phyloP scores from a whole-genome alignment of 2,113 vertebrate genomes.

The Nesogale talazaci region DNA sequence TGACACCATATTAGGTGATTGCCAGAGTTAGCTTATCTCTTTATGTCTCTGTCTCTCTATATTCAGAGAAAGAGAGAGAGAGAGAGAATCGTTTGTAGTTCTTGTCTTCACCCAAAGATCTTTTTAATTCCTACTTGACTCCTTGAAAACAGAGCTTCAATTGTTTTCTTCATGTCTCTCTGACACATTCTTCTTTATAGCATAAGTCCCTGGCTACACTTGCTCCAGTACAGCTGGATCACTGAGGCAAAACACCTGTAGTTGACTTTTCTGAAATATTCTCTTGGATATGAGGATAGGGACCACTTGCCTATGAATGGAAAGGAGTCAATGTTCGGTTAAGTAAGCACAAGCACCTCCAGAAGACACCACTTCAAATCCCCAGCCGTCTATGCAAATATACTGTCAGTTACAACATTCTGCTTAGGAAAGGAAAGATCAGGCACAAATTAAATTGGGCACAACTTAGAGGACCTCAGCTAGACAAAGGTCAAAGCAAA shows the following conservation, averaged over 20 bases:
- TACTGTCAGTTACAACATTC: not conserved
- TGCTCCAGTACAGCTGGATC: not conserved
- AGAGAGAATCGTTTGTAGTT: not conserved
- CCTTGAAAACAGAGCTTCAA: constrained; percentile 11
- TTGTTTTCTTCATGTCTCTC: not conserved
- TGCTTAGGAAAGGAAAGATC: constrained; percentile 27
- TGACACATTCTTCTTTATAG: not conserved
- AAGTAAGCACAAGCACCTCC: not conserved
- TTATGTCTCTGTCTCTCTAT: too few species aligned
- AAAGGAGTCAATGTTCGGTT: too few species aligned
- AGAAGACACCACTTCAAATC: not conserved
- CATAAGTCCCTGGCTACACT: not conserved
- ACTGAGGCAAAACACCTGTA: not conserved
- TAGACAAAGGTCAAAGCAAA: not conserved
- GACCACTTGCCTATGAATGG: not conserved
- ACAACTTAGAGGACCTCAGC: not conserved
- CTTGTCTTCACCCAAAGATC: not conserved
- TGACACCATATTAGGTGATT: too few species aligned
- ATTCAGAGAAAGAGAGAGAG: not conserved
- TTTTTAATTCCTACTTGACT: not conserved
- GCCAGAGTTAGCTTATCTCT: not conserved
- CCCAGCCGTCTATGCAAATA: not conserved
- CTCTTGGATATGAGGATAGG: not conserved
- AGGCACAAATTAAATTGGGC: not conserved
- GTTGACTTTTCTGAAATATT: not conserved